These are phyloP conservation scores for Drosophila atroscutellata DNA, from an alignment of 2,888 invertebrate genomes.

Conservation along the genomic window DNA sequence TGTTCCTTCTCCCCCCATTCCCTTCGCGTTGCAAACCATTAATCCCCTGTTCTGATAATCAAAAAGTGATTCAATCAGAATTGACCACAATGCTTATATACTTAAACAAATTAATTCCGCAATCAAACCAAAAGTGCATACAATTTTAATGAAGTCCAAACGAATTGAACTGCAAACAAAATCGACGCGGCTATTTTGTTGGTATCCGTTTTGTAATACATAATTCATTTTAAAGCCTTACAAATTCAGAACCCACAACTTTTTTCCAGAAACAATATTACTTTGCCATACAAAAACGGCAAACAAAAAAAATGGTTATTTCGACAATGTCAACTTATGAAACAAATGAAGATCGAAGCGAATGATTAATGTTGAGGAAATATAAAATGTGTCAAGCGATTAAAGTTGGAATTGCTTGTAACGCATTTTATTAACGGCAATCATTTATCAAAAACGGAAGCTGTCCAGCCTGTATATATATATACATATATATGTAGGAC, in stretches of 20 bases:
- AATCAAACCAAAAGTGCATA: constrained; percentile 53
- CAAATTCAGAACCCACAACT: constrained; percentile 34
- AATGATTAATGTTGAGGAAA: constrained; percentile 73
- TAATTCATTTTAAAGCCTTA: constrained; percentile 48
- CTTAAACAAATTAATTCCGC: constrained; percentile 45
- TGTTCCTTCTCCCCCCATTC: no score
- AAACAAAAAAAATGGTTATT: background rate
- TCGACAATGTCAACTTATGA: background rate
- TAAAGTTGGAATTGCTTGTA: constrained; percentile 67
- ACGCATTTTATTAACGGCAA: constrained; percentile 66
- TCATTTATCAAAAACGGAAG: constrained; percentile 69
- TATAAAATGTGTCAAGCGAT: constrained; percentile 75
- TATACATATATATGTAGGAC: background rate
- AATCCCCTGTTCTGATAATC: constrained; percentile 4
- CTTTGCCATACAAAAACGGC: background rate
- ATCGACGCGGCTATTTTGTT: constrained; percentile 35
- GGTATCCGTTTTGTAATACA: constrained; percentile 45
- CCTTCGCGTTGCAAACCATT: background rate
- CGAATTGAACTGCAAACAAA: constrained; percentile 51
- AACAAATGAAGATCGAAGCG: constrained; percentile 54
- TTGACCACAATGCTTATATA: constrained; percentile 40
- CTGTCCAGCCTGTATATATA: constrained; percentile 21
- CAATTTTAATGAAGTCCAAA: constrained; percentile 52
- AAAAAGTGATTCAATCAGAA: constrained; percentile 41
- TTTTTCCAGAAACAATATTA: constrained; percentile 59